Conservation (phyloP, 2,888 invertebrate genomes). For the Aphodius granarius region DNA sequence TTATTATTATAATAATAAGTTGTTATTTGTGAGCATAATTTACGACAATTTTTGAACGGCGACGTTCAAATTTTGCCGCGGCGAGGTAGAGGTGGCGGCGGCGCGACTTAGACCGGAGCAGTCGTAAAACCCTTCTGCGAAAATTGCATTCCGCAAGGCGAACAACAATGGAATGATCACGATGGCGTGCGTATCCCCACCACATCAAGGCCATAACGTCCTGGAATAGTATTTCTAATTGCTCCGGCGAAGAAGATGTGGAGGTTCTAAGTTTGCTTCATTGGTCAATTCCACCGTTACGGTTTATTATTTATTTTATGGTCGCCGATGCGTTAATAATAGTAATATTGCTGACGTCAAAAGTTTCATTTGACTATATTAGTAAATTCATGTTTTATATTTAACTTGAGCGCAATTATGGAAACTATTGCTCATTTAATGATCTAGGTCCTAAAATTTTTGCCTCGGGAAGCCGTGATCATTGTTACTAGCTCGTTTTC, state of each 20-base stretch:
- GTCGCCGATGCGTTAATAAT: no score
- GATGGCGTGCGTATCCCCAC: not conserved
- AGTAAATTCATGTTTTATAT: no score
- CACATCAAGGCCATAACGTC: not conserved
- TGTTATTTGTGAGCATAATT: constrained; percentile 42
- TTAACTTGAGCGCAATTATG: no score
- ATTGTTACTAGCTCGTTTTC: no score
- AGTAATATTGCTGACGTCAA: no score
- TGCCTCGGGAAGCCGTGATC: no score
- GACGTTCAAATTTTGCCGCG: constrained; percentile 20
- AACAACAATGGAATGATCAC: constrained; percentile 13
- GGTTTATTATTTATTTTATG: no score
- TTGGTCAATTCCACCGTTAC: no score
- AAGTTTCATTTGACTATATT: no score
- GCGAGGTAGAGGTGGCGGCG: not conserved
- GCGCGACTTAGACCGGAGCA: not conserved
- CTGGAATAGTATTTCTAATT: not conserved
- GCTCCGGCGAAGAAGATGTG: not conserved
- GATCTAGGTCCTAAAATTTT: no score
- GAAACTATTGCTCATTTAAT: no score
- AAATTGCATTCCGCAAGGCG: constrained; percentile 6
- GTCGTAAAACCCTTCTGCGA: constrained; percentile 15
- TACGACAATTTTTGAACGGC: constrained; percentile 38
- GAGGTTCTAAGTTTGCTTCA: not conserved
- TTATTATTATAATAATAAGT: constrained; percentile 47